A percentile compares a stretch with the other conserved stretches of the same genome.
Evolutionary conservation across 2,888 invertebrate species (phyloP).

Genomic region (Papilio protenor): DNA sequence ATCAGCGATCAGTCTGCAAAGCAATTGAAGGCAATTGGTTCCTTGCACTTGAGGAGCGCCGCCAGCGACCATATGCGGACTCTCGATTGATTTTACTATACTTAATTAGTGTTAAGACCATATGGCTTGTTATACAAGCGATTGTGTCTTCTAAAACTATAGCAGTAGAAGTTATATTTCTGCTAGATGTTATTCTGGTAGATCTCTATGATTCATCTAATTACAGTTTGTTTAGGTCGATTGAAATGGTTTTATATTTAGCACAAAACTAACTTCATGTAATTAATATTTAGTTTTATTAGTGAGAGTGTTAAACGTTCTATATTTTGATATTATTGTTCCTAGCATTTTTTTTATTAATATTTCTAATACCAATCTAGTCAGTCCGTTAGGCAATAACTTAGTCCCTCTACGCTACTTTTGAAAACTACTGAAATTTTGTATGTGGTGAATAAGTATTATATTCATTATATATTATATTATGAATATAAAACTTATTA

Average conservation of each 20-base stretch:
- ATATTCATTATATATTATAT: no score
- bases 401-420: not conserved
- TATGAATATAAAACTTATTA: no score
- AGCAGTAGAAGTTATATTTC: conserved; percentile 23
- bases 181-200: conserved; percentile 19
- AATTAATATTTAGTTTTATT: conserved; percentile 32
- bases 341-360: no score
- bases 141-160: conserved; percentile 34
- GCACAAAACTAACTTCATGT: conserved; percentile 2
- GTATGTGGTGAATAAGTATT: not conserved
- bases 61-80: conserved; percentile 49
- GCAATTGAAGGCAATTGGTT: conserved; percentile 47
- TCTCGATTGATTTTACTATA: conserved; percentile 45
- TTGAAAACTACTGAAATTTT: not conserved
- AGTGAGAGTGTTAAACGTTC: not conserved
- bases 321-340: not conserved
- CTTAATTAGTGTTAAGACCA: conserved; percentile 46
- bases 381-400: not conserved
- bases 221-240: conserved; percentile 37
- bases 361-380: no score
- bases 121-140: conserved; percentile 42
- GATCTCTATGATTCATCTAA: conserved; percentile 35
- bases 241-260: conserved; percentile 37
- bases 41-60: conserved; percentile 42
- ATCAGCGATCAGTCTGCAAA: not conserved